Evolutionary conservation across 1,140 invertebrate genomes (phyloP).

Genomic region (Drosophila leontia): DNA sequence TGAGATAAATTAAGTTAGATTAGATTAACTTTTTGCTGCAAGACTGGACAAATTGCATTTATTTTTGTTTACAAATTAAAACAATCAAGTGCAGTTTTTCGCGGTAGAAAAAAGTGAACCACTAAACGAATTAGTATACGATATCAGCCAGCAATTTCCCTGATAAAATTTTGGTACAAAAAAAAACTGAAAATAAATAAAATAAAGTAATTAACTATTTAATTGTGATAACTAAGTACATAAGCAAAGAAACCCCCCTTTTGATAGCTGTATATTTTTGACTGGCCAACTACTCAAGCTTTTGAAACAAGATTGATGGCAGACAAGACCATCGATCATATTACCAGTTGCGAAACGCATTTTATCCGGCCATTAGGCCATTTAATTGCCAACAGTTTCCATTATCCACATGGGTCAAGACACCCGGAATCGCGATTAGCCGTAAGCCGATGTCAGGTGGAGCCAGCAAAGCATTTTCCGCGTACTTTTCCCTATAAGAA

Average conservation of each 20-base stretch:
- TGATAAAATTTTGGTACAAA: not conserved
- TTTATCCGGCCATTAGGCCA: conserved; percentile 33
- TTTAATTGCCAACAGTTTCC: conserved; percentile 42
- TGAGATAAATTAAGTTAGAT: conserved; percentile 6
- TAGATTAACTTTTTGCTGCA: conserved; percentile 4
- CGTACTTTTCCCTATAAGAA: not conserved
- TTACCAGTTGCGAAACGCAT: conserved; percentile 26
- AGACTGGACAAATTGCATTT: conserved; percentile 2
- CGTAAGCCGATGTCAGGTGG: conserved; percentile 30
- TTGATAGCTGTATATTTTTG: conserved; percentile 7
- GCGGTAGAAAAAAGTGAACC: not conserved
- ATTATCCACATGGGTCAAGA: conserved; percentile 29
- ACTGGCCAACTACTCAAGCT: conserved; percentile 1
- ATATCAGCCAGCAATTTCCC: too few relatives aligned
- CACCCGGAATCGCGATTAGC: conserved; percentile 10
- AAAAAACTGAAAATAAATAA: not conserved
- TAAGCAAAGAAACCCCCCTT: not conserved
- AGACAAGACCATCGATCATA: conserved; percentile 21
- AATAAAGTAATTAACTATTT: not conserved
- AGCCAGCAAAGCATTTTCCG: conserved; percentile 18
- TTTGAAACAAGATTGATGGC: conserved; percentile 22
- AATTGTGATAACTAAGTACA: not conserved
- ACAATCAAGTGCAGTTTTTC: not conserved
- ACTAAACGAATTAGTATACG: not conserved
- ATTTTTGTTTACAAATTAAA: conserved; percentile 2